Base-by-base conservation (phyloP, 1,140 invertebrate species). In the Dendroctonus ponderosae region DNA sequence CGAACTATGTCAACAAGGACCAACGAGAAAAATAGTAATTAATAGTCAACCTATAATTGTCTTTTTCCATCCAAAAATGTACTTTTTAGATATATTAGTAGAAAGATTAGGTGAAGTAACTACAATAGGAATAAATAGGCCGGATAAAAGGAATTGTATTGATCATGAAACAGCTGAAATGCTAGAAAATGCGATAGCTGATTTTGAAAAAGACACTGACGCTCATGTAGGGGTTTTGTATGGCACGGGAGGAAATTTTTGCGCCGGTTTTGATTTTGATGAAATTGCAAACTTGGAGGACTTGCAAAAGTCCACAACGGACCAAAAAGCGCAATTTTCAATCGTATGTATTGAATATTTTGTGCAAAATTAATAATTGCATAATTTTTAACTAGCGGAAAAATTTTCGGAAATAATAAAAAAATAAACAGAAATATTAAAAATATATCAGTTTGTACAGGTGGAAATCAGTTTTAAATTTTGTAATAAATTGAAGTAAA, bases 191-290 rank as follows among this genome's bases (percentile, higher is more conserved):
- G 91, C 92, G 0, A 85, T 97, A 49, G 80, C 87, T 69, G 79
- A 82, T 42, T 96, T 96, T 81, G 92, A 96, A 70, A 84, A 86
- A 61, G 90, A 96, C 76, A 74, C 85, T 0, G 77, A 83, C 0
- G 82, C 87, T 5, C 79, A 82, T 68, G 87, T 90, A 7, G 90
- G 88, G 12, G 86, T 97, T 8, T 80, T 97, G 5, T 87, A 95
- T 81, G 95, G 95, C 38, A 85, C 88, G 76, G 92, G 93, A 49
- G 94, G 94, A 5, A 91, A 89, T 70, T 97, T 97, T 79, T 96
- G 92, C 80, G 87, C 93, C 42, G 95, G 95, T 6, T 93, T 89
- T 78, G 94, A 97, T 80, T 86, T 91, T 52, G 81, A 88, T 63
- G 87, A 91, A 74, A 80, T 91, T 64, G 79, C 79, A 74, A 79